phyloP scores from a whole-genome alignment of 2,888 invertebrate species.

The Eumerus sabulonum region DNA sequence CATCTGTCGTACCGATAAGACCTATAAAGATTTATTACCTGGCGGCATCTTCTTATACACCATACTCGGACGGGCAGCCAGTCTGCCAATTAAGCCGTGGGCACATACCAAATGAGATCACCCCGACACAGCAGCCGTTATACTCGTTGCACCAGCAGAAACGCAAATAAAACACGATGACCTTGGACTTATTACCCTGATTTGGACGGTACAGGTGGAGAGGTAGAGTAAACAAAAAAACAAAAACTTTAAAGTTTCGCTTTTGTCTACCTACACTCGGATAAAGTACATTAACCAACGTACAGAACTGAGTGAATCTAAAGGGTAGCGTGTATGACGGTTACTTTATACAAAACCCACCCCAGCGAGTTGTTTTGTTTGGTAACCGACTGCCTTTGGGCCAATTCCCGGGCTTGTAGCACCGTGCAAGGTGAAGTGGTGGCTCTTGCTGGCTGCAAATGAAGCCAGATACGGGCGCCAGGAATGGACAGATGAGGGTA shows the following conservation, averaged over 20 bases:
- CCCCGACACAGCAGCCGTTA: conserved; percentile 17
- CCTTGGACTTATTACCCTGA: conserved; percentile 43
- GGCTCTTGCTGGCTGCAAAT: background rate
- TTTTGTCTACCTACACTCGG: conserved; percentile 14
- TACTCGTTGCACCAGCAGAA: conserved; percentile 5
- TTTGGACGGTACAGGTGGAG: conserved; percentile 9
- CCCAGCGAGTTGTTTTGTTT: background rate
- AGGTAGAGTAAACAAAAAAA: background rate
- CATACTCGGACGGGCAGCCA: background rate
- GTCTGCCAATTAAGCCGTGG: conserved; percentile 19
- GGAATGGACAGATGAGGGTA: too few species aligned
- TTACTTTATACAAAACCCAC: conserved; percentile 35
- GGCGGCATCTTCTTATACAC: conserved; percentile 46
- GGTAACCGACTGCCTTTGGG: conserved; percentile 5
- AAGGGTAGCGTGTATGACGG: conserved; percentile 14
- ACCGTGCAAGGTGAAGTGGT: conserved; percentile 34
- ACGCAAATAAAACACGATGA: conserved; percentile 23
- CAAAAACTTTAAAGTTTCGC: conserved; percentile 21
- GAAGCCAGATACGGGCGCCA: too few species aligned
- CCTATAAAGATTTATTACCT: conserved; percentile 61
- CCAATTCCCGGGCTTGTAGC: background rate
- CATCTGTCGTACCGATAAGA: conserved; percentile 55
- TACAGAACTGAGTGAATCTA: background rate
- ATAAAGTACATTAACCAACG: conserved; percentile 37
- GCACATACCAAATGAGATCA: conserved; percentile 54